Evolutionary conservation across 2,888 invertebrate genomes (phyloP), one percentile per base, ranked within the genome.

Genomic region (Limulus polyphemus): DNA sequence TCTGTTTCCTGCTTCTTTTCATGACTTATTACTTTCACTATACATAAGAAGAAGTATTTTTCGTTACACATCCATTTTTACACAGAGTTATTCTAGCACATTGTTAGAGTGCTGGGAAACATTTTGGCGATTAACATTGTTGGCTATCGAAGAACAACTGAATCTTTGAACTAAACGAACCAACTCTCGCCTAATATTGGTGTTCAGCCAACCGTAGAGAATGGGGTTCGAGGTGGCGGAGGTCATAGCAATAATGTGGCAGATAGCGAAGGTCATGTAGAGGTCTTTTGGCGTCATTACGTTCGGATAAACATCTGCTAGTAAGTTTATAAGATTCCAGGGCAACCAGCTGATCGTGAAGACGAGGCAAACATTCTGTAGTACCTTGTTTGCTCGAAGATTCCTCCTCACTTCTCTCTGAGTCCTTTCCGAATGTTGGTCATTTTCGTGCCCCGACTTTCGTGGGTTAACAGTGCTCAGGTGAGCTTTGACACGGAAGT

Each of bases 171-270:
- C 32, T 32, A 32, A 32, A 32, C 32, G 32, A 7, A 32, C 7
- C 32, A 32, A 7, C 7, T 32, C 32, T 16, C 75, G 73, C 12
- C 79, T 72, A 70, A 83, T 81, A 71, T 82, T 81, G 67, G 82
- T 81, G 73, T 83, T 83, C 62, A 83, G 76, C 78, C 81, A 80
- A 11, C 82, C 83, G 72, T 83, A 83, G 32, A 82, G 76, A 48
- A 83, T 77, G 0, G 83, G 82, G 72, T 83, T 83, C 55, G 80
- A 77, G 66, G 81, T 79, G 1, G 82, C 81, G 1, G 82, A 81
- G 32, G 79, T 77, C 75, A 83, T 79, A 13, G 82, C 82, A 48
- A 81, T 73, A 65, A 82, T 71, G 70, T 82, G 82, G 67, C 81
- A 81, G 52, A 79, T 74, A 13, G 81, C 79, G 67, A 79, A 77